Evolutionary conservation across 2,888 invertebrate genomes (phyloP).

Genomic region (Dyspetes luteomarginatus): DNA sequence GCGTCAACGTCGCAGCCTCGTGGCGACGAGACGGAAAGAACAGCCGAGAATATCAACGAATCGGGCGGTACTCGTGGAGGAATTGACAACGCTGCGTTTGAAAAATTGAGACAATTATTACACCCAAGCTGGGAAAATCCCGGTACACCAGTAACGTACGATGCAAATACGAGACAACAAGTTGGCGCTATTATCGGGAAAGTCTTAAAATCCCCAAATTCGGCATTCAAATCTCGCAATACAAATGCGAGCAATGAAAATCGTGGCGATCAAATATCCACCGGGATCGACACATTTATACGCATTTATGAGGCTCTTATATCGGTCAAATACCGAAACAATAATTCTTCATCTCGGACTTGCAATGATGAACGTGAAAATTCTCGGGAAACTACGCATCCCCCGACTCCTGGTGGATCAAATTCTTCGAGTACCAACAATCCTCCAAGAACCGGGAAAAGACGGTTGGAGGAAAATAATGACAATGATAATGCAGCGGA

Average conservation of each 20-base stretch:
- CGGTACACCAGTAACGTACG: neutral
- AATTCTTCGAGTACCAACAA: neutral
- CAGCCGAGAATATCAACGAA: conserved; percentile 1
- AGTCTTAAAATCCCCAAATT: conserved; percentile 16
- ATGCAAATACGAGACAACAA: conserved; percentile 23
- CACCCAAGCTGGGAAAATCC: neutral
- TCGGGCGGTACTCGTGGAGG: neutral
- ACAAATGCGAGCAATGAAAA: conserved; percentile 34
- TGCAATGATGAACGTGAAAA: too few relatives aligned
- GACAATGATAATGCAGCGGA: neutral
- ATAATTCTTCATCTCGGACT: too few relatives aligned
- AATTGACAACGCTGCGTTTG: conserved; percentile 1
- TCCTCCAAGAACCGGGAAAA: neutral
- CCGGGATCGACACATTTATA: neutral
- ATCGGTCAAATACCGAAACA: too few relatives aligned
- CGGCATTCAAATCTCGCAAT: conserved; percentile 17
- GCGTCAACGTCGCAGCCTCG: conserved; percentile 31
- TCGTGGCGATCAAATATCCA: neutral
- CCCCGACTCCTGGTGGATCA: too few relatives aligned
- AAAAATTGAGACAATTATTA: conserved; percentile 19
- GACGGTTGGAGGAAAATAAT: neutral
- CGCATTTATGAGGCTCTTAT: neutral
- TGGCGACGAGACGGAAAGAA: neutral
- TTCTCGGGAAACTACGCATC: too few relatives aligned
- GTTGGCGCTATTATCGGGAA: conserved; percentile 16